Evolutionary conservation across 2,797 vertebrate genomes (phyloP), one percentile per base, ranked within the genome.

Genomic region (Sebastes minor): DNA sequence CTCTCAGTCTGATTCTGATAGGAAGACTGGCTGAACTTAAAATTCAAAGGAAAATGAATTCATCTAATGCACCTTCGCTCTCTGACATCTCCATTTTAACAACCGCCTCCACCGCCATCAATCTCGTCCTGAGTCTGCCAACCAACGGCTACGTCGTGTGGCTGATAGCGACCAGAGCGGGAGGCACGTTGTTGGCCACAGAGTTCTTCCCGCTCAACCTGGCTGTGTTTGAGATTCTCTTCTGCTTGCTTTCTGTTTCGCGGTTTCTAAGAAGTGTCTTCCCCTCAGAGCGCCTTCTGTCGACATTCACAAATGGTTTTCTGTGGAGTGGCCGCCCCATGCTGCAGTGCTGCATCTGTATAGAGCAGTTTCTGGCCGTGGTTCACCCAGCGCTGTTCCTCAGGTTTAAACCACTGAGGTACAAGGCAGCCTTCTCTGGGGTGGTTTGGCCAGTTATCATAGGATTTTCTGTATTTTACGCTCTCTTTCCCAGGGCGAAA

Each of bases 181-280:
- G 73, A 25, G 71, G 61, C 23, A 55, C 18, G 2, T 6, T 38
- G 60, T 3, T 7, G 60, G 46, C 49, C 1, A 22, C 60, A 35
- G 73, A 66, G 20, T 57, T 75, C 33, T 7, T 57, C 7, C 72
- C 20, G 4, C 18, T 74, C 23, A 74, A 56, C 62, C 20, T 74
- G 23, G 52, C 32, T 18, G 32, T 42, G 18, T 74, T 33, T 52
- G 71, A 62, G 33, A 73, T 63, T 53, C 14, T 73, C 59, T 53
- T 52, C 28, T 33, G 71, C 59, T 33, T 52, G 42, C 6, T 53
- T 20, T 73, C 28, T 13, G n/a, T 25, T 18, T 3, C 3, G 1
- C 6, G 1, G 13, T 6, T 23, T 23, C n/a, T 69, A 22, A 7
- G 0, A 23, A 18, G 6, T 14, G 20, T 3, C 7, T 25, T 25